phyloP scores from a whole-genome alignment of 2,113 vertebrate genomes.

The Amphiprion ocellaris region DNA sequence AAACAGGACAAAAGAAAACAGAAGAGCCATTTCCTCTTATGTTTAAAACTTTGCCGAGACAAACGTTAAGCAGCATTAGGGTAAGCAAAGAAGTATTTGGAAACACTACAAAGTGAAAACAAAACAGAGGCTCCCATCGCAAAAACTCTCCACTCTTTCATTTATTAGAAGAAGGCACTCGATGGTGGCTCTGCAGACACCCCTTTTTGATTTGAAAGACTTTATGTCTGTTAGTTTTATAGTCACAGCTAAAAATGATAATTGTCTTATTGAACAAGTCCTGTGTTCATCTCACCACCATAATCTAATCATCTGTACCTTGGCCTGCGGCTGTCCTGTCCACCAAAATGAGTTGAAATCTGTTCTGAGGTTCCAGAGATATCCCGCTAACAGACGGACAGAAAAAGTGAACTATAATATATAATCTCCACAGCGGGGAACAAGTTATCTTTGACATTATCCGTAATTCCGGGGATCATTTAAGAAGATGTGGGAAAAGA shows the following conservation, averaged over 20 bases:
- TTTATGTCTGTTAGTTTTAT: slow-evolving; percentile 18
- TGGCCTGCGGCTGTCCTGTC: slow-evolving; percentile 42
- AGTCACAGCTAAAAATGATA: slow-evolving; percentile 43
- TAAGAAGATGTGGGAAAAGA: slow-evolving; percentile 27
- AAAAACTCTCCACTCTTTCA: not conserved
- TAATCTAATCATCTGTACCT: slow-evolving; percentile 47
- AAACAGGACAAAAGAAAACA: too few relatives aligned
- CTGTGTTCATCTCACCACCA: slow-evolving; percentile 29
- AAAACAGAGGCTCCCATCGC: too few relatives aligned
- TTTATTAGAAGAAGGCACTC: not conserved
- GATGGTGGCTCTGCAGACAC: not conserved
- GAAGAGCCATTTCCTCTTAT: too few relatives aligned
- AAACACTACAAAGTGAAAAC: too few relatives aligned
- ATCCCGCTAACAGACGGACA: not conserved
- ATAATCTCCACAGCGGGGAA: slow-evolving; percentile 33
- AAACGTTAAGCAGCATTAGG: too few relatives aligned
- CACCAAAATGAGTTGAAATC: slow-evolving; percentile 26
- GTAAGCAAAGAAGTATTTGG: too few relatives aligned
- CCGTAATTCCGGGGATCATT: slow-evolving; percentile 32
- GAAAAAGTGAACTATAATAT: slow-evolving; percentile 23
- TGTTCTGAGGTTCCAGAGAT: slow-evolving; percentile 31
- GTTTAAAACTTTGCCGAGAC: too few relatives aligned
- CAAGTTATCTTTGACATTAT: slow-evolving; percentile 42
- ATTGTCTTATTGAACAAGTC: slow-evolving; percentile 49
- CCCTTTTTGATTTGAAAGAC: not conserved